Percentiles rank a stretch among this genome's conserved stretches.
phyloP scores from a whole-genome alignment of 2,888 invertebrate genomes.

The Conistra vaccinii region DNA sequence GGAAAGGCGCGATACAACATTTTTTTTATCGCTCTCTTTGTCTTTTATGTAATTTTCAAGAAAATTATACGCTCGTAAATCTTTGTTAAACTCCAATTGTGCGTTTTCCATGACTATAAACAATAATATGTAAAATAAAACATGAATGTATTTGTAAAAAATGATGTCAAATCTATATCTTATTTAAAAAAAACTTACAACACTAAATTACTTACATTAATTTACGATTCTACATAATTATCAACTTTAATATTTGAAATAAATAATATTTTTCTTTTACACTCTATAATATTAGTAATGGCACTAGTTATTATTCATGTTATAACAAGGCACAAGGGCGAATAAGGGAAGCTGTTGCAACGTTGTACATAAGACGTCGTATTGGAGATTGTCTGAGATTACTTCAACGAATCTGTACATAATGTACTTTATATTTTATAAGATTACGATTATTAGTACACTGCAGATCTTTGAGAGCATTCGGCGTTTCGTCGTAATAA shows the following conservation, averaged over 20 bases:
- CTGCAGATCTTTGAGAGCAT: slow-evolving; percentile 37
- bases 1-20: slow-evolving; percentile 1
- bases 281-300: slow-evolving; percentile 82
- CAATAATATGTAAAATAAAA: slow-evolving; percentile 27
- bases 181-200: slow-evolving; percentile 55
- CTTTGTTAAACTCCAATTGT: slow-evolving; percentile 24
- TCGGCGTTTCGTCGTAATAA: slow-evolving; percentile 31
- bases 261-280: slow-evolving; percentile 69
- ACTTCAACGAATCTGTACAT: slow-evolving; percentile 37
- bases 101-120: slow-evolving; percentile 21
- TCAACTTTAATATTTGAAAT: slow-evolving; percentile 66
- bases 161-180: slow-evolving; percentile 43
- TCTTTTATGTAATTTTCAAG: not conserved
- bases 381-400: slow-evolving; percentile 58
- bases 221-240: slow-evolving; percentile 51
- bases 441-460: slow-evolving; percentile 49
- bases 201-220: slow-evolving; percentile 61
- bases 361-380: slow-evolving; percentile 34
- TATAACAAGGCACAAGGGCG: slow-evolving; percentile 78
- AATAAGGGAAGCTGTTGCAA: slow-evolving; percentile 62
- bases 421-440: slow-evolving; percentile 40
- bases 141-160: slow-evolving; percentile 37
- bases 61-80: not conserved
- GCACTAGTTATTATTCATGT: slow-evolving; percentile 80
- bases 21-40: slow-evolving; percentile 7